Base-by-base conservation (phyloP, 1,140 invertebrate species). In the Orius insidiosus region DNA sequence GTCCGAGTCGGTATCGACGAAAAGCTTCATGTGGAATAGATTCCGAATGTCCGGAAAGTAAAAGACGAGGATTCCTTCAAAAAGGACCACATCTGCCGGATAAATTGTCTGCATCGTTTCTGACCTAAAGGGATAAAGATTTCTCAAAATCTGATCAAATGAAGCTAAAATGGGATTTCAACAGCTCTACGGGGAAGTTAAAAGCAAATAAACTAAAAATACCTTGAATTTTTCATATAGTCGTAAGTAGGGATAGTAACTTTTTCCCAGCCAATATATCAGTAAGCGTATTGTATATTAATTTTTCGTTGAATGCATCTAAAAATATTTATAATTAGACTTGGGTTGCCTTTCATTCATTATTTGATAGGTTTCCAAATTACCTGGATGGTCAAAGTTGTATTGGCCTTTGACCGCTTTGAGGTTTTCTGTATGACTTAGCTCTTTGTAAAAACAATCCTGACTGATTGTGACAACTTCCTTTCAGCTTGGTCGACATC, bases 1-100 rank as follows among this genome's bases (percentile, higher is more conserved):
- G 60, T 98, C 95, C 0, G 94, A 92, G 68, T 98, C 94, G 0
- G 93, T 97, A 58, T 98, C 95, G 15, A 98, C 95, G 70, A 99
- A 98, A 6, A 99, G 67, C 65, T 98, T 98, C 89, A 98, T 96
- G 60, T 98, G 87, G 66, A 98, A 98, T 15, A 97, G 67, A 45
- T 95, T 84, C 46, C 94, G 66, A 45, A 98, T 81, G 61, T 94
- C 82, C 7, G 85, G 82, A 63, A 92, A 92, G 65, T 97, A 98
- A 68, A 99, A 98, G 2, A 94, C 86, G 36, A 99, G 68, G 60
- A 99, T 98, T 30, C 95, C 95, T 68, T 98, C 94, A 57, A 98
- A 88, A 5, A 98, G 67, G 8, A 98, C 88, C 36, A 99, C 94
- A 68, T 98, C 94, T 1, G 92, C 88, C n/a, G 90, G 89, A 64